Base-by-base conservation (phyloP, 2,797 vertebrate species). In the Periparus ater region DNA sequence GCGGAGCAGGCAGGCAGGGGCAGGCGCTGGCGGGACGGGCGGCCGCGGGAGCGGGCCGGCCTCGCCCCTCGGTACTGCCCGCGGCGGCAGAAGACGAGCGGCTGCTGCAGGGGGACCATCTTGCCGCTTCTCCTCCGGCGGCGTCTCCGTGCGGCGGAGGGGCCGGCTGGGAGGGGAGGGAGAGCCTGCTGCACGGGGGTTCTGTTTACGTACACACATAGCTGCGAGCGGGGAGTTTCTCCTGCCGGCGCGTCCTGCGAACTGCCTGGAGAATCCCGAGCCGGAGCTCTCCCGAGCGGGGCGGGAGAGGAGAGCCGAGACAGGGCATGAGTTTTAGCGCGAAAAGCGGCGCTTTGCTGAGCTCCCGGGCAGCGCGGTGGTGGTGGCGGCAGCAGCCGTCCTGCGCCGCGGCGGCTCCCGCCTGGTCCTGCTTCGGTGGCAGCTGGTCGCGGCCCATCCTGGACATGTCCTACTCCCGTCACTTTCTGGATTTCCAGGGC, bases 401-500 rank as follows among this genome's bases (percentile, higher is more conserved):
- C 53, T 67, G 58, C 95, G 66, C 68, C n/a, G 30, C 47, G 48
- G 51, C n/a, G 42, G 62, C 75, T 66, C 77, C 85, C 38, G 47
- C 42, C 47, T 71, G 88, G 84, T 91, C 73, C 62, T 57, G 22
- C 86, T 81, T 93, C 87, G 68, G 75, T 26, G 91, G 67, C 80
- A 55, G 76, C 91, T 97, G 97, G 84, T 75, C 95, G 58, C 98
- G 99, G 89, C 95, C 95, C 97, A 98, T 99, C 97, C 96, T 99
- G 97, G 99, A 99, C 93, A 96, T 98, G 98, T 99, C 99, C 91
- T 99, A 99, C 97, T 98, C 98, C 8, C 97, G 98, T 87, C 98
- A 99, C 98, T 99, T 99, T 98, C 98, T 99, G 99, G 99, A 99
- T 98, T 99, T 99, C 92, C 97, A 98, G 92, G 98, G 98, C 91